Conservation (phyloP, 1,140 invertebrate genomes). For the Aphidius ervi region DNA sequence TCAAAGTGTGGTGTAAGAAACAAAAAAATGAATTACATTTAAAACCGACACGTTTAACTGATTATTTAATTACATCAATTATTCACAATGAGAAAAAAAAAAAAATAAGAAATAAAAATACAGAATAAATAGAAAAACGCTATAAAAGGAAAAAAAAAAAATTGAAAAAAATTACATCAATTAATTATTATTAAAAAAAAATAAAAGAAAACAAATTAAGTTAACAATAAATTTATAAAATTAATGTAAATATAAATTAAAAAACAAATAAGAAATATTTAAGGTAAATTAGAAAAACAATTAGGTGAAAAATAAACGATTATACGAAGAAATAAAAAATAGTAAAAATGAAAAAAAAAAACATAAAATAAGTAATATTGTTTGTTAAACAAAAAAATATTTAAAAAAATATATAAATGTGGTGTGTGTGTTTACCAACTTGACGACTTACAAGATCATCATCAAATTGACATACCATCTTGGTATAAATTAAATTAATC, state of each 20-base stretch:
- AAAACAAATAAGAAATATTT: constrained; percentile 9
- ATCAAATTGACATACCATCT: constrained; percentile 27
- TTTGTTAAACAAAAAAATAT: constrained; percentile 20
- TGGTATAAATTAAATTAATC: constrained; percentile 8
- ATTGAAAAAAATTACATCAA: no score
- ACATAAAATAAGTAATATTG: background rate
- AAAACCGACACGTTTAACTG: no score
- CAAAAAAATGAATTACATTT: background rate
- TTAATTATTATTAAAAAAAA: no score
- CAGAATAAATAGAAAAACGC: no score
- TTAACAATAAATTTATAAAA: no score
- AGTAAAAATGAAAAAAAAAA: constrained; percentile 18
- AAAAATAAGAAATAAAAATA: background rate
- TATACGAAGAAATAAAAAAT: constrained; percentile 6
- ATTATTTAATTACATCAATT: no score
- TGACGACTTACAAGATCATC: constrained; percentile 29
- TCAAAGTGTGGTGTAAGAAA: background rate
- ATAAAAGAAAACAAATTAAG: no score
- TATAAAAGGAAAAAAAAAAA: no score
- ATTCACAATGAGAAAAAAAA: background rate
- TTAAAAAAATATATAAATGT: background rate
- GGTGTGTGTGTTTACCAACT: constrained; percentile 25
- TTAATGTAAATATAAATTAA: constrained; percentile 10
- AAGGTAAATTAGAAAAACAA: constrained; percentile 7
- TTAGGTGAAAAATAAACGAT: background rate